These are phyloP conservation scores for Naso thynnoides DNA, from an alignment of 2,797 vertebrate genomes.

Conservation along the genomic window DNA sequence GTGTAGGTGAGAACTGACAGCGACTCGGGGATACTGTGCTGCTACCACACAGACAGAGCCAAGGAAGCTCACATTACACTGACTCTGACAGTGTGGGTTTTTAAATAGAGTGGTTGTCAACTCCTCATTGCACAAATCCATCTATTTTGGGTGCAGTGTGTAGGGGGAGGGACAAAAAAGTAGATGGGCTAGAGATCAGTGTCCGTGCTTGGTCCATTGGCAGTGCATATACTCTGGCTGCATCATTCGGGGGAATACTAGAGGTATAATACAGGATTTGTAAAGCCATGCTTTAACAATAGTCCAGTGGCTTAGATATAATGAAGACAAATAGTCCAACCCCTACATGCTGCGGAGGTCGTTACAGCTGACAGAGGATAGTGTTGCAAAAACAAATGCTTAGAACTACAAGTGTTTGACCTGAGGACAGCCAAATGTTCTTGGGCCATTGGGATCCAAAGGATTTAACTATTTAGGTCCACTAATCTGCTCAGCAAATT, in stretches of 20 bases:
- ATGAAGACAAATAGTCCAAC: neutral
- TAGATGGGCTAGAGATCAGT: slow-evolving; percentile 54
- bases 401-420: slow-evolving; percentile 8
- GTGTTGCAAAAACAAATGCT: slow-evolving; percentile 5
- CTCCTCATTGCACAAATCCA: slow-evolving; percentile 76
- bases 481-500: slow-evolving; percentile 10
- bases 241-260: slow-evolving; percentile 36
- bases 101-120: slow-evolving; percentile 86
- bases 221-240: slow-evolving; percentile 16
- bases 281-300: neutral
- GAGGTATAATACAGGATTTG: neutral
- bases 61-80: slow-evolving; percentile 86
- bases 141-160: slow-evolving; percentile 81
- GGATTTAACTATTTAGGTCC: slow-evolving; percentile 15
- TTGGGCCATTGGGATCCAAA: slow-evolving; percentile 19
- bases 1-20: slow-evolving; percentile 57
- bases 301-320: neutral
- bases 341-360: neutral
- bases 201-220: slow-evolving; percentile 45
- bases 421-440: neutral
- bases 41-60: slow-evolving; percentile 65
- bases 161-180: slow-evolving; percentile 51
- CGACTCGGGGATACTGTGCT: slow-evolving; percentile 58
- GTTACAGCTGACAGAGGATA: neutral
- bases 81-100: slow-evolving; percentile 82